Evolutionary conservation across 2,888 invertebrate genomes (phyloP).

Genomic region (Entomobrya multifasciata): DNA sequence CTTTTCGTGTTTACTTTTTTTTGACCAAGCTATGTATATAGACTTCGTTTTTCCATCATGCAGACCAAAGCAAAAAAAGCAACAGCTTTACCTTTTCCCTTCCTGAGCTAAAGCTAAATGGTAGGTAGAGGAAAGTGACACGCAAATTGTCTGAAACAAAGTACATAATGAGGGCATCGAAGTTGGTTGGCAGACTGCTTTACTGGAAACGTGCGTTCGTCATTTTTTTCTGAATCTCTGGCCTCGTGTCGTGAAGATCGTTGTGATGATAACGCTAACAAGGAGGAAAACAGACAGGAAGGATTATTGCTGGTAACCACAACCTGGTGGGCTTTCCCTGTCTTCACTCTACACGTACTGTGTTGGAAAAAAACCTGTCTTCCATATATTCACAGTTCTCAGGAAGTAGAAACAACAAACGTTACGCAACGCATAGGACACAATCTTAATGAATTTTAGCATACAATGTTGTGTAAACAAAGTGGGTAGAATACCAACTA

Average conservation of each 20-base stretch:
- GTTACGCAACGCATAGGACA: no score
- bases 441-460: no score
- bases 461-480: no score
- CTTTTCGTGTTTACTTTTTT: neutral
- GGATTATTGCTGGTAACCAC: constrained; percentile 67
- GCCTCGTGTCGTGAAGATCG: constrained; percentile 38
- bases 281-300: constrained; percentile 64
- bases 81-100: constrained; percentile 40
- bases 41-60: no score
- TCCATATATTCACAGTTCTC: constrained; percentile 3
- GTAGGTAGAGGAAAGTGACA: constrained; percentile 32
- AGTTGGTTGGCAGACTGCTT: no score
- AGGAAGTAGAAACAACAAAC: neutral
- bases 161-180: neutral
- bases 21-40: neutral
- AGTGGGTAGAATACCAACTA: no score
- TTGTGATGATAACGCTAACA: constrained; percentile 60
- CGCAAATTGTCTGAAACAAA: constrained; percentile 59
- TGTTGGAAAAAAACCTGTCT: constrained; percentile 20
- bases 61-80: constrained; percentile 53
- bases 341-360: constrained; percentile 19
- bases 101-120: no score
- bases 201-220: constrained; percentile 31
- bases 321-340: constrained; percentile 43
- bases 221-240: constrained; percentile 34